Evolutionary conservation across 1,140 invertebrate species (phyloP), one percentile per base, ranked within the genome.

Genomic region (Philotrypesis tridentata): DNA sequence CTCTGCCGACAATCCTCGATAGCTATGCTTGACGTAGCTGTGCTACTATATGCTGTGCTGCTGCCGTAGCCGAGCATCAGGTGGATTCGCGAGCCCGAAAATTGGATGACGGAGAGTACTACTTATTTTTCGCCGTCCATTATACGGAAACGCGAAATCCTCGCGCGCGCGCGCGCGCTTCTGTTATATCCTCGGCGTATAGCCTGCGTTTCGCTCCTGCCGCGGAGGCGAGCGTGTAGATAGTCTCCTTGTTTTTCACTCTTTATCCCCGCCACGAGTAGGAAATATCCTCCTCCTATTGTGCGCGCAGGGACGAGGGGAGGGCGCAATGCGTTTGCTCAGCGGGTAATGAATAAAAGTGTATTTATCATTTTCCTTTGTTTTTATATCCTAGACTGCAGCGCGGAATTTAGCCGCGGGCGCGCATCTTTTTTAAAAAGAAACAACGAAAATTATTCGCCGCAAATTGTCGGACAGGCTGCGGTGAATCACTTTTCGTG

Each of bases 81-180:
- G 73, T 71, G 72, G 72, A 81, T 81, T 25, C 43, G 60, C n/a
- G 40, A 80, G 63, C 80, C 29, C 31, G 40, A 70, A 82, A 82
- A 82, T 82, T 71, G 73, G 73, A 82, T 76, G 33, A 76, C 65
- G 72, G 21, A 67, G 60, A 73, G 40, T 23, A 73, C 23, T 61
- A 67, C 23, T 76, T 71, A 82, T 76, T 71, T 81, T 76, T 82
- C 80, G 21, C n/a, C 72, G 23, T 63, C 65, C 29, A 76, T 82
- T 82, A 82, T 76, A 71, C 63, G 65, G 40, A 40, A 71, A 61
- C 43, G 40, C 63, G 31, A 68, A 76, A 75, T 74, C 37, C 60
- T 80, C 29, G 25, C 79, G 48, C 25, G 60, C 5, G 8, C 31
- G 67, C n/a, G n/a, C n/a, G n/a, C n/a, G 31, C 68, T 79, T 72